phyloP scores from a whole-genome alignment of 2,797 vertebrate genomes.

The Megalops cyprinoides region DNA sequence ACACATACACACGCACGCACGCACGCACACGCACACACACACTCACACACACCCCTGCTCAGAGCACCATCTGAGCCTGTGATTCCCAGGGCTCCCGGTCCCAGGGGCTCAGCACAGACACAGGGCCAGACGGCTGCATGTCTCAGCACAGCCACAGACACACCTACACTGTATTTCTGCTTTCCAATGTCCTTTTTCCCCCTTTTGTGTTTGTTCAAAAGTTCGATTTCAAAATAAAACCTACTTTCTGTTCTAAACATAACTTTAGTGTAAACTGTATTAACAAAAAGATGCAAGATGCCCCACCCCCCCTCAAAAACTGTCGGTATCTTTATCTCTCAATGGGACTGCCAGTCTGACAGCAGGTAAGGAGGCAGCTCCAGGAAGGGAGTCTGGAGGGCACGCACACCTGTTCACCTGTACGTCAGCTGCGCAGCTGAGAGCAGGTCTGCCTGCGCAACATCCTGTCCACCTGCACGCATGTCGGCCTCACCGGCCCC shows the following conservation, averaged over 20 bases:
- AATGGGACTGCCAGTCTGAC: too few species aligned
- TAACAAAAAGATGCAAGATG: too few species aligned
- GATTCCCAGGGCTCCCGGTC: conserved; percentile 30
- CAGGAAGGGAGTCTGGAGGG: background rate
- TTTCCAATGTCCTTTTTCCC: background rate
- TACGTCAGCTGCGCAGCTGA: conserved; percentile 9
- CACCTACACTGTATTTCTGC: conserved; percentile 26
- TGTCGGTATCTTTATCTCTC: too few species aligned
- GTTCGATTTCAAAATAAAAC: too few species aligned
- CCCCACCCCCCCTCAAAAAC: too few species aligned
- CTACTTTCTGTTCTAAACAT: too few species aligned
- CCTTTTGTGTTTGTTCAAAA: background rate
- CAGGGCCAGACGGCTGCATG: conserved; percentile 34
- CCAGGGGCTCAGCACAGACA: conserved; percentile 26
- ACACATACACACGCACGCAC: conserved; percentile 23
- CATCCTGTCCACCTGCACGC: too few species aligned
- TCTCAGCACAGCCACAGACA: conserved; percentile 41
- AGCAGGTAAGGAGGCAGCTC: too few species aligned
- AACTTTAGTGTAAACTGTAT: too few species aligned
- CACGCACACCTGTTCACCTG: conserved; percentile 10
- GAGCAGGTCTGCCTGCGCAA: background rate
- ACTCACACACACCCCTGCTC: background rate
- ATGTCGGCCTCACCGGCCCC: too few species aligned
- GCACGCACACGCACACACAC: conserved; percentile 21
- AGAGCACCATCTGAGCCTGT: conserved; percentile 37